Conservation (phyloP, 2,113 vertebrate genomes). For the Myocastor coypus region DNA sequence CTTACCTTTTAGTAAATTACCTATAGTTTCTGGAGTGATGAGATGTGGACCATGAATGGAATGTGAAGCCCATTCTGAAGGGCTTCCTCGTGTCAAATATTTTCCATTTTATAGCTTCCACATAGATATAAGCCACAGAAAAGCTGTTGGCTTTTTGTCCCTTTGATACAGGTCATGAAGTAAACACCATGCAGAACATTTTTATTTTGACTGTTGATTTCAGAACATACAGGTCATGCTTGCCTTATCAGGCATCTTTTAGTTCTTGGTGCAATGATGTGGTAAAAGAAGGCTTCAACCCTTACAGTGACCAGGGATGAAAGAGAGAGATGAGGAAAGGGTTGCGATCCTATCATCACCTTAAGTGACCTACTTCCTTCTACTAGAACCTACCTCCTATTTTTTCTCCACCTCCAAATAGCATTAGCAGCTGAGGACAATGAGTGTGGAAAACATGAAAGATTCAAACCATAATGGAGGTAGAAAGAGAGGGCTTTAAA, state of each 20-base stretch:
- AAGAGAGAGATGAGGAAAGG: not conserved
- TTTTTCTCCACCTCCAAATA: not conserved
- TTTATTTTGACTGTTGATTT: not conserved
- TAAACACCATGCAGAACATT: not conserved
- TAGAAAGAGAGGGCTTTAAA: not conserved
- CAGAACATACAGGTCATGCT: not conserved
- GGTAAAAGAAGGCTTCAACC: not conserved
- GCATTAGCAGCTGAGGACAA: not conserved
- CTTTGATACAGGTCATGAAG: not conserved
- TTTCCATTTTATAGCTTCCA: not conserved
- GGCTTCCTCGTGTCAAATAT: not conserved
- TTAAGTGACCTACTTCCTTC: not conserved
- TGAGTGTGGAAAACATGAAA: not conserved
- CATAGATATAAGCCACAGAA: not conserved
- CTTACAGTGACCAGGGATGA: not conserved
- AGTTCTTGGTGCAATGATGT: too few relatives aligned
- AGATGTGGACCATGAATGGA: not conserved
- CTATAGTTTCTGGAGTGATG: not conserved
- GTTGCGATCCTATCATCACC: fast-evolving
- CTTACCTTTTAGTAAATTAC: not conserved
- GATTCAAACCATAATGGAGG: not conserved
- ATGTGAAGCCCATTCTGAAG: not conserved
- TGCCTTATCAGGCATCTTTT: not conserved
- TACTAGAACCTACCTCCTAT: not conserved
- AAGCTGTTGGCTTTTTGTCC: not conserved